Evolutionary conservation across 2,888 invertebrate genomes (phyloP).

Genomic region (Tetheella fluctuosa): DNA sequence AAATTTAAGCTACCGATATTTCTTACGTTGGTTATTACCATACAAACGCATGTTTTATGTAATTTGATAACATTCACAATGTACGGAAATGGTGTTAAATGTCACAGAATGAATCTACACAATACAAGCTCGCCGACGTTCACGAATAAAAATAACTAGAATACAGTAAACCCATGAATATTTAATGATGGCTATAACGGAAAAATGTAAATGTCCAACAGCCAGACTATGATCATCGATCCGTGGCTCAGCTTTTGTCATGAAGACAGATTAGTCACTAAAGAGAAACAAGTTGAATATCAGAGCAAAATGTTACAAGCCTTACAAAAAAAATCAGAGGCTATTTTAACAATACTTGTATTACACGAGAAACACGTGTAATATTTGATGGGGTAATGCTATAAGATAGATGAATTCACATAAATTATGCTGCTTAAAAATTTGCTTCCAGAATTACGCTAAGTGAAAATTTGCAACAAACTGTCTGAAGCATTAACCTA

Average conservation of each 20-base stretch:
- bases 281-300: not conserved
- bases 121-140: slow-evolving; percentile 18
- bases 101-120: slow-evolving; percentile 9
- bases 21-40: too few species aligned
- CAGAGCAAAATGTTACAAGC: too few species aligned
- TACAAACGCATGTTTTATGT: not conserved
- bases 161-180: slow-evolving; percentile 48
- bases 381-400: not conserved
- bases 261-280: slow-evolving; percentile 7
- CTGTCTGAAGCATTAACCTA: not conserved
- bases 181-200: slow-evolving; percentile 44
- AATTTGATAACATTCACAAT: slow-evolving; percentile 1
- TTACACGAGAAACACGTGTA: not conserved
- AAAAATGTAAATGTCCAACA: slow-evolving; percentile 48
- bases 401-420: not conserved
- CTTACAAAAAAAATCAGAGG: too few species aligned
- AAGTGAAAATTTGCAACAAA: not conserved
- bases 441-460: not conserved
- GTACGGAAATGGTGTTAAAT: slow-evolving; percentile 7
- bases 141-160: slow-evolving; percentile 37
- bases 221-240: slow-evolving; percentile 46
- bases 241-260: slow-evolving; percentile 22
- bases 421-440: not conserved
- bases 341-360: not conserved
- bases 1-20: too few species aligned